Conservation (phyloP, 2,888 invertebrate species). For the Toxonevra muliebris region DNA sequence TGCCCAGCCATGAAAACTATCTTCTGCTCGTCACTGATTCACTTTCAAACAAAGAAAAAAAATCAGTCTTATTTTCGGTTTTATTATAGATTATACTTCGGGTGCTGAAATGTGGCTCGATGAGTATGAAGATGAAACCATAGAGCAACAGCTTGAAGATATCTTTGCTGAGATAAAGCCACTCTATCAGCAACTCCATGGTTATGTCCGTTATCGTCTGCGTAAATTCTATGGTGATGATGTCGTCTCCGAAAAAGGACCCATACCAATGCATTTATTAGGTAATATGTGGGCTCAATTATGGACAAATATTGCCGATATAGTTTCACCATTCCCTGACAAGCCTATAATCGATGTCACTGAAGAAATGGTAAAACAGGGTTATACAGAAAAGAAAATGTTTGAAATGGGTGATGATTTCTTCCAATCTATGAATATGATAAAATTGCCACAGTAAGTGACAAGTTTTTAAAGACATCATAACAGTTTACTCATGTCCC, state of each 20-base stretch:
- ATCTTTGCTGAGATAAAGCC: conserved; percentile 81
- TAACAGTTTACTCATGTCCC: not conserved
- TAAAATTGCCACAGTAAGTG: conserved; percentile 74
- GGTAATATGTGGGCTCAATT: conserved; percentile 88
- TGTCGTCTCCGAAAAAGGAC: conserved; percentile 73
- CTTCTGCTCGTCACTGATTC: not conserved
- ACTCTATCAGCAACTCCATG: conserved; percentile 83
- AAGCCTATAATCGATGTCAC: conserved; percentile 79
- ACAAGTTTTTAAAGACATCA: not conserved
- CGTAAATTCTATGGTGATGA: conserved; percentile 77
- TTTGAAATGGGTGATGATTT: conserved; percentile 87
- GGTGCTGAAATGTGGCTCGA: conserved; percentile 77
- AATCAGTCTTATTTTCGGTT: too few relatives aligned
- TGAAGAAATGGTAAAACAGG: conserved; percentile 75
- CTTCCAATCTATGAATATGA: conserved; percentile 83
- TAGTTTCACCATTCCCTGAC: conserved; percentile 78
- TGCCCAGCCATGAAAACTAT: too few relatives aligned
- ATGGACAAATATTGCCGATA: conserved; percentile 69
- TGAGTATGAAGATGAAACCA: conserved; percentile 76
- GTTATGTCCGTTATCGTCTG: conserved; percentile 79
- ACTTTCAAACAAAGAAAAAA: too few relatives aligned
- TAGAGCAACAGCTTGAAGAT: conserved; percentile 74
- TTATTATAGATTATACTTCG: conserved; percentile 71
- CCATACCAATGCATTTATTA: conserved; percentile 80
- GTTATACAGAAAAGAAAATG: conserved; percentile 80